phyloP scores from a whole-genome alignment of 2,113 vertebrate species.

The Sus scrofa region DNA sequence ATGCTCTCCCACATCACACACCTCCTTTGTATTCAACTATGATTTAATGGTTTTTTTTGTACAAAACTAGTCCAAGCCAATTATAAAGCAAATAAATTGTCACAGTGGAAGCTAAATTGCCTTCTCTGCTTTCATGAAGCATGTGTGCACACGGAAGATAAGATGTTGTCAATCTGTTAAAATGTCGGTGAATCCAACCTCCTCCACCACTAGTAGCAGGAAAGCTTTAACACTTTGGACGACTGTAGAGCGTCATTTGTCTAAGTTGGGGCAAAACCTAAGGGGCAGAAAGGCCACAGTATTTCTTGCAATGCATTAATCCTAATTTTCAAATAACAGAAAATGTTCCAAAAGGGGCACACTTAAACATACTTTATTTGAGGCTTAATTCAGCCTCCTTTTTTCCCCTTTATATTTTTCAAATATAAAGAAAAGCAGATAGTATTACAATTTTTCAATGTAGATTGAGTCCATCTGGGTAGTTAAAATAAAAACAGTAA shows the following conservation, averaged over 20 bases:
- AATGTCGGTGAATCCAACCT: constrained; percentile 67
- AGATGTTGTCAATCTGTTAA: constrained; percentile 78
- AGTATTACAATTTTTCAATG: neutral
- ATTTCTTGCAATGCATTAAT: constrained; percentile 54
- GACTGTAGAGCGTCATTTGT: constrained; percentile 54
- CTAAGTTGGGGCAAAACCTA: neutral
- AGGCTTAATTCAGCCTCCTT: neutral
- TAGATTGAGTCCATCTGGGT: neutral
- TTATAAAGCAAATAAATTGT: constrained; percentile 86
- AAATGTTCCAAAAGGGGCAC: constrained; percentile 23
- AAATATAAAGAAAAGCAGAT: neutral
- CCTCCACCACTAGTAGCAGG: neutral
- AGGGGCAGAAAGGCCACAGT: neutral
- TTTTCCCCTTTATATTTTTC: neutral
- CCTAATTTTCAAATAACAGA: constrained; percentile 62
- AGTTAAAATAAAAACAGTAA: neutral
- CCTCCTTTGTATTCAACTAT: constrained; percentile 75
- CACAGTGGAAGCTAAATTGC: constrained; percentile 82
- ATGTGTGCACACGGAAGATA: constrained; percentile 70
- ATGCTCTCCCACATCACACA: constrained; percentile 55
- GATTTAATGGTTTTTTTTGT: constrained; percentile 83
- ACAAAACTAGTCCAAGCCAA: constrained; percentile 80
- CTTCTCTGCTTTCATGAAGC: constrained; percentile 72
- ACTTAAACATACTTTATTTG: neutral
- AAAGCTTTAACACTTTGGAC: constrained; percentile 3